Evolutionary conservation across 1,140 invertebrate genomes (phyloP).

Genomic region (Drosophila hydei): DNA sequence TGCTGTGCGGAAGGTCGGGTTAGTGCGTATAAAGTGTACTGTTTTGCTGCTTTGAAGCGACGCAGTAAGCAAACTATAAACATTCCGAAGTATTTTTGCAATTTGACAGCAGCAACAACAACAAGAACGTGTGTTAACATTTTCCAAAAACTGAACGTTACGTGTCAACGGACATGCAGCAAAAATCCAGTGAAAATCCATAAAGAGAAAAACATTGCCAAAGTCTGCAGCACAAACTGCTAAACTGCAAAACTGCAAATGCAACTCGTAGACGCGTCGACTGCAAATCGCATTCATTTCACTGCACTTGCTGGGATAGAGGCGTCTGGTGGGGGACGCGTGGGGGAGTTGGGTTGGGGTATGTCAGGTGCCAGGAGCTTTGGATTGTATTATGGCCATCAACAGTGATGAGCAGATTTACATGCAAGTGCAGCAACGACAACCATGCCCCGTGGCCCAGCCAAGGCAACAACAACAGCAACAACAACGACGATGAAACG

Average conservation of each 20-base stretch:
- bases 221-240: conserved; percentile 14
- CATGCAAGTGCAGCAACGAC: conserved; percentile 70
- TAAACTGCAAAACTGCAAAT: conserved; percentile 25
- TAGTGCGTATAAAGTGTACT: conserved; percentile 1
- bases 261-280: conserved; percentile 61
- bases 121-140: conserved; percentile 43
- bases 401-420: conserved; percentile 83
- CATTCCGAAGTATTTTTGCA: conserved; percentile 78
- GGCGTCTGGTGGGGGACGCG: background rate
- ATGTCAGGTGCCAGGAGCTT: conserved; percentile 26
- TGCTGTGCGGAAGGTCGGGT: conserved; percentile 62
- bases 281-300: conserved; percentile 80
- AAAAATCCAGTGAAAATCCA: conserved; percentile 68
- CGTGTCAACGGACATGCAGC: conserved; percentile 62
- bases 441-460: conserved; percentile 1
- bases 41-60: background rate
- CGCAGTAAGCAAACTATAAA: conserved; percentile 48
- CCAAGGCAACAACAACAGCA: conserved; percentile 1
- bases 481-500: conserved; percentile 7
- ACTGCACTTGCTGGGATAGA: conserved; percentile 2
- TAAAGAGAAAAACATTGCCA: conserved; percentile 63
- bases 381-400: conserved; percentile 76
- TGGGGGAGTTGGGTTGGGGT: background rate
- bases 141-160: conserved; percentile 58
- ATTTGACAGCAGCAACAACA: conserved; percentile 47